These are phyloP conservation scores for Portevinia maculata DNA, from an alignment of 2,888 invertebrate species.

Conservation along the genomic window DNA sequence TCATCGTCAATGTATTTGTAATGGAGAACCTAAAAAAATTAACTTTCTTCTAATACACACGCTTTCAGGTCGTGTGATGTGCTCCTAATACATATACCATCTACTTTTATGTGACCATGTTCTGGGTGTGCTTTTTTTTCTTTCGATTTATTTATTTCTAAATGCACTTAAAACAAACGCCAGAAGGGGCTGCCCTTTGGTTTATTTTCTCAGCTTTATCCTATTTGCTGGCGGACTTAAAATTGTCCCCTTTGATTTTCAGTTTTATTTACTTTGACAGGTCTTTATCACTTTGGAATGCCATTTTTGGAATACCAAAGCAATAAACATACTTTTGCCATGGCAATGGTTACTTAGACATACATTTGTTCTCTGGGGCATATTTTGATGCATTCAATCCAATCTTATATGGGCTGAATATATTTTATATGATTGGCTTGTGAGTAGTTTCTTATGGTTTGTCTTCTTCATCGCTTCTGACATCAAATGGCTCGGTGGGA, in stretches of 20 bases:
- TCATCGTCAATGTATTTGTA: conserved; percentile 69
- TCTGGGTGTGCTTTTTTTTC: conserved; percentile 41
- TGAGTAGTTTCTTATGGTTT: no score
- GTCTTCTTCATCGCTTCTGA: no score
- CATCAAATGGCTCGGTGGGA: no score
- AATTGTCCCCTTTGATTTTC: conserved; percentile 37
- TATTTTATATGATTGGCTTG: no score
- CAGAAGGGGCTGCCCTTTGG: conserved; percentile 39
- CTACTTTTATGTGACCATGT: conserved; percentile 57
- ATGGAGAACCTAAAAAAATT: conserved; percentile 66
- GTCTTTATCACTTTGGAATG: conserved; percentile 18
- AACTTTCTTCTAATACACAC: conserved; percentile 62
- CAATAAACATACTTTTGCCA: background rate
- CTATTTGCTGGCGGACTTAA: conserved; percentile 39
- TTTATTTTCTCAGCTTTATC: conserved; percentile 38
- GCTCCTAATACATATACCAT: conserved; percentile 51
- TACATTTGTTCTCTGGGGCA: background rate
- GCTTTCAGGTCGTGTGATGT: conserved; percentile 50
- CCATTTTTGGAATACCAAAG: conserved; percentile 3
- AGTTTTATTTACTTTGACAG: conserved; percentile 38
- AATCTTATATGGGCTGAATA: background rate
- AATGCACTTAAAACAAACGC: conserved; percentile 64
- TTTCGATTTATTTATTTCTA: conserved; percentile 55
- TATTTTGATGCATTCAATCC: background rate
- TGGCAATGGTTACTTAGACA: background rate